phyloP scores from a whole-genome alignment of 2,113 vertebrate species.

The Notarius lentiginosus region DNA sequence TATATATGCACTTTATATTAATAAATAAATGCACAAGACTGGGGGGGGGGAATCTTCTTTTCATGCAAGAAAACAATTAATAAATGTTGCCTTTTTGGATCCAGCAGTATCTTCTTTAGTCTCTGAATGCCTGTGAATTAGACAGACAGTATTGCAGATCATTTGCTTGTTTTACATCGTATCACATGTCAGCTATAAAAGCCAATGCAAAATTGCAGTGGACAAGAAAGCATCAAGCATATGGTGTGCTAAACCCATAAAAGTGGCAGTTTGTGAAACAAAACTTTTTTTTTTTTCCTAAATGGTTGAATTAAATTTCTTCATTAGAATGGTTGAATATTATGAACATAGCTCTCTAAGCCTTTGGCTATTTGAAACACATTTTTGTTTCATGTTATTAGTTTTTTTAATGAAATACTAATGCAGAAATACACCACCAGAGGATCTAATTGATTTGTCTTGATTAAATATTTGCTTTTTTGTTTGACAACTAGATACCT shows the following conservation, averaged over 20 bases:
- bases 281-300: conserved; percentile 56
- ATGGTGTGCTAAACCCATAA: conserved; percentile 63
- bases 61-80: conserved; percentile 56
- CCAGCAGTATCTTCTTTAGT: conserved; percentile 55
- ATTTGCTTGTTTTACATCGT: conserved; percentile 67
- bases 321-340: conserved; percentile 63
- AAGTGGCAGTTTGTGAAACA: conserved; percentile 65
- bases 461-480: background rate
- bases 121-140: conserved; percentile 48
- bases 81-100: conserved; percentile 48
- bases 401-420: conserved; percentile 46
- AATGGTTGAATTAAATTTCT: conserved; percentile 63
- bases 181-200: conserved; percentile 68
- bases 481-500: background rate
- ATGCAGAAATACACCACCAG: conserved; percentile 41
- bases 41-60: conserved; percentile 14
- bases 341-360: conserved; percentile 48
- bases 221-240: conserved; percentile 58
- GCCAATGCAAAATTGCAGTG: conserved; percentile 61
- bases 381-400: conserved; percentile 51
- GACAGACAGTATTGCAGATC: conserved; percentile 59
- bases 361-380: conserved; percentile 56
- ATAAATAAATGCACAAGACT: background rate
- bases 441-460: background rate
- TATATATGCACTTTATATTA: background rate